Evolutionary conservation across 2,797 vertebrate genomes (phyloP).

Genomic region (Phataginus tricuspis): DNA sequence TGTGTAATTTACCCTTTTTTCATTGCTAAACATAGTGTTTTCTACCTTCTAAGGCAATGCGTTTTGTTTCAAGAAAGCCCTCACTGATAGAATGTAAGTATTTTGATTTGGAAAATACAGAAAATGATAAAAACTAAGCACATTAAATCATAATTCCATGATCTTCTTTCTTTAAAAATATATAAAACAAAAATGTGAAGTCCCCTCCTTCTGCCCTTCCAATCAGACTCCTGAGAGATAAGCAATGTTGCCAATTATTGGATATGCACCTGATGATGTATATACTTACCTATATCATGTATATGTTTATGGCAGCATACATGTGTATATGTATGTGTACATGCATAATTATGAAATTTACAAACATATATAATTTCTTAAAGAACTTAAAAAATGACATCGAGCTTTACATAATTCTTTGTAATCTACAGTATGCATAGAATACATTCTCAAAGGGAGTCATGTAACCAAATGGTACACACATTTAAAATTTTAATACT

Average conservation of each 20-base stretch:
- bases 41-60: conserved; percentile 5
- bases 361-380: background rate
- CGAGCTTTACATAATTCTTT: background rate
- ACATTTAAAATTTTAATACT: background rate
- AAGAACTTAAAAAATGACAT: background rate
- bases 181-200: background rate
- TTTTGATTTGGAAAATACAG: conserved; percentile 24
- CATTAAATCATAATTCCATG: background rate
- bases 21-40: conserved; percentile 19
- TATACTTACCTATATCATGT: background rate
- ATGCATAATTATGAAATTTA: background rate
- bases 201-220: background rate
- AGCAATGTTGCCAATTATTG: background rate
- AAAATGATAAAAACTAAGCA: conserved; percentile 34
- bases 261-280: background rate
- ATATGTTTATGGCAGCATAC: background rate
- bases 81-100: background rate
- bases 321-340: background rate
- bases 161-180: conserved; percentile 1
- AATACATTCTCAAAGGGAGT: background rate
- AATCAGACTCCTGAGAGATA: background rate
- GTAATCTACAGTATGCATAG: background rate
- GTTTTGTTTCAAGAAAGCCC: conserved; percentile 10
- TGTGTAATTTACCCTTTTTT: background rate
- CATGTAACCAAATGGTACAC: background rate